Percentiles rank a stretch among this genome's conserved stretches.
Conservation (phyloP, 2,888 invertebrate genomes). For the Trichopoda pennipes region DNA sequence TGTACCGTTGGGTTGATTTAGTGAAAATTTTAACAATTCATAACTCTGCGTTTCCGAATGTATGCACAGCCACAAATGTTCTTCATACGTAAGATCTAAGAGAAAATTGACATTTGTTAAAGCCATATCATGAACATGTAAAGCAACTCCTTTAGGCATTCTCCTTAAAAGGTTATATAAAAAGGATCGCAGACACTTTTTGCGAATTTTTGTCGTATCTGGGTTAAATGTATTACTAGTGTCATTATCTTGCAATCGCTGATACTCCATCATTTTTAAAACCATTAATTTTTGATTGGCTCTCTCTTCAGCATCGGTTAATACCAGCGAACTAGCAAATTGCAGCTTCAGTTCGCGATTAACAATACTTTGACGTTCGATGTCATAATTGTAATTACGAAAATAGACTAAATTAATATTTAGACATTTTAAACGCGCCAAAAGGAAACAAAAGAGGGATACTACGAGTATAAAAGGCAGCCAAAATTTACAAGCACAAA, state of each 20-base stretch:
- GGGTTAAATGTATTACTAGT: slow-evolving; percentile 56
- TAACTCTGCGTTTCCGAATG: slow-evolving; percentile 27
- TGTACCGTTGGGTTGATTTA: slow-evolving; percentile 3
- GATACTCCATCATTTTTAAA: slow-evolving; percentile 82
- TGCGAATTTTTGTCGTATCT: slow-evolving; percentile 13
- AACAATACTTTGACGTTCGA: too few relatives aligned
- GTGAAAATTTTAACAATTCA: slow-evolving; percentile 70
- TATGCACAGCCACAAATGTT: slow-evolving; percentile 72
- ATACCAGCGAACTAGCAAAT: slow-evolving; percentile 67
- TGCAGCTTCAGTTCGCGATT: too few relatives aligned
- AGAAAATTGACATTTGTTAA: slow-evolving; percentile 84
- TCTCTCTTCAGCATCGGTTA: slow-evolving; percentile 81
- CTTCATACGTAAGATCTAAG: slow-evolving; percentile 78
- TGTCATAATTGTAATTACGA: too few relatives aligned
- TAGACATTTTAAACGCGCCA: neutral
- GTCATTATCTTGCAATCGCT: slow-evolving; percentile 81
- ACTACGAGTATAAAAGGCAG: neutral
- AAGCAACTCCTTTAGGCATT: slow-evolving; percentile 88
- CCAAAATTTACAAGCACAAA: slow-evolving; percentile 68
- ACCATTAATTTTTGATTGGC: slow-evolving; percentile 83
- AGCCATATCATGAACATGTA: slow-evolving; percentile 86
- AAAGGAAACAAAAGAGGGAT: neutral
- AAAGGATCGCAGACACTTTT: slow-evolving; percentile 79
- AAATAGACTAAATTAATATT: too few relatives aligned
- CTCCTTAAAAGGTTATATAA: slow-evolving; percentile 85